Evolutionary conservation across 2,888 invertebrate genomes (phyloP), one percentile per base, ranked within the genome.

Genomic region (Epinotia ramella): DNA sequence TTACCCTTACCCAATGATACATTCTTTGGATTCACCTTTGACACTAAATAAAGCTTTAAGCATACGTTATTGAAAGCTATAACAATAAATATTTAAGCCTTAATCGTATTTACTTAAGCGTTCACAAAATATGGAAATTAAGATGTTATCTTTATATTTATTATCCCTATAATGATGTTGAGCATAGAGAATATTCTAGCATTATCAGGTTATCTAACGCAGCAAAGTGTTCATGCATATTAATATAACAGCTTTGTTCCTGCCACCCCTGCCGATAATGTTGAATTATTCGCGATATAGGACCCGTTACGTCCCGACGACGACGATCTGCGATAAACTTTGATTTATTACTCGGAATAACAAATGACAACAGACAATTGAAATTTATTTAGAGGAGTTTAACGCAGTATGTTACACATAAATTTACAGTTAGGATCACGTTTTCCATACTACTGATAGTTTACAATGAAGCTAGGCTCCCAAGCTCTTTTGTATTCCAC

Each of bases 341-440:
- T 92, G 93, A 94, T 94, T 94, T 94, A 94, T 94, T 86, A 87
- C 89, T 82, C 83, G 84, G 91, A 91, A 93, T 92, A 92, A 89
- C 89, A 90, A 92, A 93, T 92, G 90, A 92, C 91, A 91, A 89
- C 87, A 91, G 86, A 92, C 93, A 93, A 94, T 94, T 91, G 93
- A 89, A 90, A 92, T 91, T 93, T 93, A 90, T 91, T 90, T 93
- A 93, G 91, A 91, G 89, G 90, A 82, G 89, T 89, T 91, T 91
- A 91, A 89, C 87, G 82, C 82, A 81, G 80, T 84, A 84, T 85
- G 87, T 86, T 87, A 91, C 89, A 91, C 89, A 92, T 90, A 92
- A 89, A 93, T 93, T 91, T 86, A 90, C 88, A 88, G 89, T 89
- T 89, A 86, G 86, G 81, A 86, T 88, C 89, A 87, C 84, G 88